These are phyloP conservation scores for Elegia similella DNA, from an alignment of 2,888 invertebrate genomes.

Conservation along the genomic window DNA sequence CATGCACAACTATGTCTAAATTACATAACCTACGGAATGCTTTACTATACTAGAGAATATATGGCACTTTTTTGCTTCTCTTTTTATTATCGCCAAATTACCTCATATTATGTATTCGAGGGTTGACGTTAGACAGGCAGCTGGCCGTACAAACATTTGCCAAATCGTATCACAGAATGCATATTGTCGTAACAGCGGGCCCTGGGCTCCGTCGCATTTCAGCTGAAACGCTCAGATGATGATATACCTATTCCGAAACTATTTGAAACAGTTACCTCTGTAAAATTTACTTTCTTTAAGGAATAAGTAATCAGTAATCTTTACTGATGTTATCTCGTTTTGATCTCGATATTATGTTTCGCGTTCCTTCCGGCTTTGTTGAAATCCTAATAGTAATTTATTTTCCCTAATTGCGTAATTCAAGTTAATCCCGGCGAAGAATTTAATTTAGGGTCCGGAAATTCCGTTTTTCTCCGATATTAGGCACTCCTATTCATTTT, in stretches of 20 bases:
- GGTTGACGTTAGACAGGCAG: too few relatives aligned
- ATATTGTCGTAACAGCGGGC: too few relatives aligned
- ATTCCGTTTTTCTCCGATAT: slow-evolving; percentile 35
- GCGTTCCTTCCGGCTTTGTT: slow-evolving; percentile 32
- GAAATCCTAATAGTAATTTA: slow-evolving; percentile 56
- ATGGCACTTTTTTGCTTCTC: too few relatives aligned
- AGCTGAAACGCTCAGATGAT: too few relatives aligned
- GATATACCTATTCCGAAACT: background rate
- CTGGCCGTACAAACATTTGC: too few relatives aligned
- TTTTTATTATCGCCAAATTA: too few relatives aligned
- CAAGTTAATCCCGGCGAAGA: slow-evolving; percentile 55
- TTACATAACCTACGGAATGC: too few relatives aligned
- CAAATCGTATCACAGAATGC: too few relatives aligned
- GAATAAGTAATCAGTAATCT: slow-evolving; percentile 17
- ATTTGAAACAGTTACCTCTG: background rate
- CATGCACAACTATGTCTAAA: too few relatives aligned
- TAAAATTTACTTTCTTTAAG: background rate
- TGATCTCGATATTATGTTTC: slow-evolving; percentile 16
- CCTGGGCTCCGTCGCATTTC: too few relatives aligned
- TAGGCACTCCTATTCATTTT: slow-evolving; percentile 14
- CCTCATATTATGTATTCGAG: too few relatives aligned
- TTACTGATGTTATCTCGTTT: slow-evolving; percentile 14
- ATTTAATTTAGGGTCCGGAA: slow-evolving; percentile 52
- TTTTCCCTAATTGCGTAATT: slow-evolving; percentile 66
- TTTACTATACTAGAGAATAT: too few relatives aligned